Percentiles rank a stretch among this genome's conserved stretches.
phyloP scores from a whole-genome alignment of 2,888 invertebrate genomes.

The Orchesellides sinensis region DNA sequence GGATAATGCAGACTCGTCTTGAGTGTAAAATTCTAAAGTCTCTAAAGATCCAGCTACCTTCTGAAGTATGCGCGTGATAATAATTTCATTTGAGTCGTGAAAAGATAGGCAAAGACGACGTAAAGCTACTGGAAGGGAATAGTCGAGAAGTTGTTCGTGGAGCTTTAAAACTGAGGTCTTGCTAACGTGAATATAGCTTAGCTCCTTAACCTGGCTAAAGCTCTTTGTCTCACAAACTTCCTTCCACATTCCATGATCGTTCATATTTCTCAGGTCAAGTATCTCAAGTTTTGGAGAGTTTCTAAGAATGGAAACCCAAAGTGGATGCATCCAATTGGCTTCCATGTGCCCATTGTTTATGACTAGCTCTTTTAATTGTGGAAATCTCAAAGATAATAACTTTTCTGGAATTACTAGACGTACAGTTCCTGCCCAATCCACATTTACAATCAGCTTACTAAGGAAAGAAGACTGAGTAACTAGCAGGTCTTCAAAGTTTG shows the following conservation, averaged over 20 bases:
- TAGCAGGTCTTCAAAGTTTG: not conserved
- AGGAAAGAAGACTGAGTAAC: not conserved
- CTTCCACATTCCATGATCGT: not conserved
- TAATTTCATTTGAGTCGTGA: not conserved
- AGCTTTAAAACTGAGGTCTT: not conserved
- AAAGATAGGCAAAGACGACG: constrained; percentile 21
- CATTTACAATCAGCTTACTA: not conserved
- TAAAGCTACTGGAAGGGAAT: not conserved
- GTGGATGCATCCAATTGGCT: not conserved
- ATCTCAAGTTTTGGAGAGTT: constrained; percentile 2
- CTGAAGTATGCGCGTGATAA: no score
- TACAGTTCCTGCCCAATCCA: constrained; percentile 5
- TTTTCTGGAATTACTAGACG: not conserved
- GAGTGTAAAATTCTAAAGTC: constrained; percentile 27
- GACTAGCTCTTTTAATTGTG: not conserved
- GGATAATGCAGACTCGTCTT: constrained; percentile 32
- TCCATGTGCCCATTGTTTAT: constrained; percentile 1
- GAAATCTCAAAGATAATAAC: not conserved
- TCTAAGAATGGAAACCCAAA: constrained; percentile 15
- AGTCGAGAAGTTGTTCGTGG: not conserved
- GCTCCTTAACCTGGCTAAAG: not conserved
- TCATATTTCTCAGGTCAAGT: constrained; percentile 4
- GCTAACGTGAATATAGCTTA: constrained; percentile 6
- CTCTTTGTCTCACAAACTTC: not conserved
- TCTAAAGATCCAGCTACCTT: constrained; percentile 16